Base-by-base conservation (phyloP, 1,140 invertebrate genomes). In the Papilio aristodemus region DNA sequence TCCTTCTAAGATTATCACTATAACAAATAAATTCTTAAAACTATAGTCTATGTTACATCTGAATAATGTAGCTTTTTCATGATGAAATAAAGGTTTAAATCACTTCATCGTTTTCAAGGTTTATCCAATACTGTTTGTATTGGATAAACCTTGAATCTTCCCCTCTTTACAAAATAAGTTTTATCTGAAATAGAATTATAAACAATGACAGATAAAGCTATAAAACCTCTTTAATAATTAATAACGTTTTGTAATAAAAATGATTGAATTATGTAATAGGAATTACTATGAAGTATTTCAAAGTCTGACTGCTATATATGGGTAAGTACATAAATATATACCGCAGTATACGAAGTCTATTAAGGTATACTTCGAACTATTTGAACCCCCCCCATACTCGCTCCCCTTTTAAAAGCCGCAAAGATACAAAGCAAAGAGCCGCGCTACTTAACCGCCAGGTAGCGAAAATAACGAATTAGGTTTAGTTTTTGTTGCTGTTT, bases 351-450 rank as follows among this genome's bases (percentile, higher is more conserved):
- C 10, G 43, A 50, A 32, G 27, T 59, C 57, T 14, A 25, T 13
- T 59, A n/a, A 59, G 57, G 32, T 59, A 25, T 62, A 39, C 39
- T 62, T 41, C 2, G 3, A 39, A 62, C 59, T 62, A 39, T 62
- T 62, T 62, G 59, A 39, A 39, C 59, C 37, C 59, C 14, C 0
- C 6, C 6, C 2, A 9, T 39, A 19, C 36, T 62, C 17, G 37
- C 7, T 39, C 37, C 59, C 8, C 59, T 62, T 32, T 59, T 27
- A 1, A 13, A 39, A 62, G 59, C 59, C 37, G 6, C 9, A 37
- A 59, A 41, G 59, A 39, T 41, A 39, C 17, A 39, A 62, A 39
- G 36, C 14, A 37, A 59, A 22, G 59, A 39, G 37, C 13, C 37
- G 17, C 59, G 11, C 37, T 39, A 10, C 57, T 59, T 14, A 59